Base-by-base conservation (phyloP, 1,140 invertebrate species). In the Arctopsyche grandis region DNA sequence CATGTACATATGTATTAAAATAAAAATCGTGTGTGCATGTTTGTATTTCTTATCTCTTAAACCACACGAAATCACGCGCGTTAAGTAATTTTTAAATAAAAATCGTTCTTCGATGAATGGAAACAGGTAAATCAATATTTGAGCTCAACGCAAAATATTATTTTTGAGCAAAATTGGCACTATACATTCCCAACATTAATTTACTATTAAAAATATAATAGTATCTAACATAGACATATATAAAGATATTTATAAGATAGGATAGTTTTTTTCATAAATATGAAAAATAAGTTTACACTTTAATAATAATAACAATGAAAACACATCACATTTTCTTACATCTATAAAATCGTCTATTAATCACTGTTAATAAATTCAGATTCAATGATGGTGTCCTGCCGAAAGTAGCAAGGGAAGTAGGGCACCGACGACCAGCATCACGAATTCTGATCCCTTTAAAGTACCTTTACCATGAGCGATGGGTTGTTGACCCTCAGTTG, bases 321-420 rank as follows among this genome's bases (percentile, higher is more conserved):
- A 24, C 21, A 66, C 63, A 66, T 66, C 63, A 66, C 63, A 66
- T 66, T 26, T 12, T 22, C 16, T 52, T 52, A 38, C 29, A 38
- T 12, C 48, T 52, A 52, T 52, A 52, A 5, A 52, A 52, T 52
- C 16, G 16, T 12, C 1, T 14, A 12, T 46, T 46, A 3, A 10
- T 52, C 48, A 52, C 48, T 5, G 12, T 52, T n/a, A n/a, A 52
- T 52, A 52, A 14, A 52, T 5, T 52, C 16, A 43, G 21, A 60
- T 89, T 89, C 86, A 97, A 90, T 99, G 97, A 86, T 96, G 95
- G 89, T 99, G 98, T 14, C 96, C 95, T 78, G 97, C 89, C 1
- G 97, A 95, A 56, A 99, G 90, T 43, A 99, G 85, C 0, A 97
- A 88, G 0, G 98, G 98, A 73, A 97, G 87, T 75, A 98, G 85